Conservation (phyloP, 2,888 invertebrate species). For the Euzophera pinguis region DNA sequence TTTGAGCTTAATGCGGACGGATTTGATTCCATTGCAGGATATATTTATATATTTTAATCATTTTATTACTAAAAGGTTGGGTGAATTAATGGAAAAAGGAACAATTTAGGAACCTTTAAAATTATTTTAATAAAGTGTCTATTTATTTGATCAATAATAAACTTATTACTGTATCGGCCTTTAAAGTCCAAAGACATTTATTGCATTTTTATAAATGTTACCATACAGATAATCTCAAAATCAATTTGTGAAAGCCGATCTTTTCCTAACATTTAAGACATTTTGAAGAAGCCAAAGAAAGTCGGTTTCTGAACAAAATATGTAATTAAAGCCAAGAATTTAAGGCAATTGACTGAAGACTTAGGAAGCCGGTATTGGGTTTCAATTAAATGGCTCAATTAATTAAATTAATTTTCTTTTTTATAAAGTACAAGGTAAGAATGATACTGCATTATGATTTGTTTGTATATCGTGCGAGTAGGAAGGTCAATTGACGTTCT, state of each 20-base stretch:
- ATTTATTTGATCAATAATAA: too few species aligned
- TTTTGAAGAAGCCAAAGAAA: conserved; percentile 19
- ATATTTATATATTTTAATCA: conserved; percentile 10
- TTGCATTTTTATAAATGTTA: too few species aligned
- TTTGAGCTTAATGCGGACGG: conserved; percentile 1
- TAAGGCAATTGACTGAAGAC: conserved; percentile 39
- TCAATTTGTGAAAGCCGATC: background rate
- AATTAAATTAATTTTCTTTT: conserved; percentile 8
- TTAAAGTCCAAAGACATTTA: too few species aligned
- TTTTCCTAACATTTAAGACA: background rate
- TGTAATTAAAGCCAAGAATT: conserved; percentile 40
- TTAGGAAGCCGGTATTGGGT: conserved; percentile 36
- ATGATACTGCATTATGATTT: too few species aligned
- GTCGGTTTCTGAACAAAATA: background rate
- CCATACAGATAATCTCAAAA: background rate
- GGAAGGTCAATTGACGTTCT: too few species aligned
- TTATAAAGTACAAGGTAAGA: background rate
- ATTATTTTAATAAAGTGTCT: too few species aligned
- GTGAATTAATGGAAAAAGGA: background rate
- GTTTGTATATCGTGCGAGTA: too few species aligned
- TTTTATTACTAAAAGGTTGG: background rate
- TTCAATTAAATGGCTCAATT: conserved; percentile 34
- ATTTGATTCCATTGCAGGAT: conserved; percentile 15
- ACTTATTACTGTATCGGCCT: too few species aligned
- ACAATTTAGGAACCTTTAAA: background rate